phyloP scores from a whole-genome alignment of 2,888 invertebrate genomes.

The Trichopoda pennipes region DNA sequence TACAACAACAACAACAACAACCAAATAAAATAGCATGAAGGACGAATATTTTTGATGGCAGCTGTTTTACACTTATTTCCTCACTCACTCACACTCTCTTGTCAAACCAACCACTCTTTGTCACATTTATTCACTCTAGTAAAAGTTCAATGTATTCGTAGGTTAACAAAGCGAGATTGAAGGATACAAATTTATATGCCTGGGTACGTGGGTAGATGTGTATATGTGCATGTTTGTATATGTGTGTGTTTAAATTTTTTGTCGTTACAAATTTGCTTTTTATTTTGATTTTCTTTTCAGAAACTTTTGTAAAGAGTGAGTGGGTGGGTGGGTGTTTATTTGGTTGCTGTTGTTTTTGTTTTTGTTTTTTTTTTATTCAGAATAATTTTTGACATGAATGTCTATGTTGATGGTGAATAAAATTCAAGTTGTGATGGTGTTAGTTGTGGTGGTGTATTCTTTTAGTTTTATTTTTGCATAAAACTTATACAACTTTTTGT shows the following conservation, averaged over 20 bases:
- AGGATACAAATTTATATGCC: slow-evolving; percentile 44
- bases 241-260: neutral
- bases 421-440: slow-evolving; percentile 21
- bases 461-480: neutral
- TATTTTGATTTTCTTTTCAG: slow-evolving; percentile 43
- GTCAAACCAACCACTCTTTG: neutral
- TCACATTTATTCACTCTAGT: slow-evolving; percentile 12
- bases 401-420: slow-evolving; percentile 35
- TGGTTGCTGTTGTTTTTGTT: neutral
- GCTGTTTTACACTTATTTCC: slow-evolving; percentile 54
- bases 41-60: slow-evolving; percentile 69
- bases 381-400: slow-evolving; percentile 55
- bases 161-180: slow-evolving; percentile 61
- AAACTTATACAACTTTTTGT: slow-evolving; percentile 26
- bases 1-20: slow-evolving; percentile 6
- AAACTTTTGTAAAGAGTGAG: slow-evolving; percentile 17
- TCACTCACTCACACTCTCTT: neutral
- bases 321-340: slow-evolving; percentile 14
- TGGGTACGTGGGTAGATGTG: too few species aligned
- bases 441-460: slow-evolving; percentile 18
- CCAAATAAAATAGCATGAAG: slow-evolving; percentile 63
- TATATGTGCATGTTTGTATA: too few species aligned
- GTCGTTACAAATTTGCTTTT: slow-evolving; percentile 10
- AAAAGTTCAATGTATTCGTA: slow-evolving; percentile 16
- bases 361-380: slow-evolving; percentile 29